Evolutionary conservation across 2,888 invertebrate species (phyloP), one percentile per base, ranked within the genome.

Genomic region (Apodemia mormo): DNA sequence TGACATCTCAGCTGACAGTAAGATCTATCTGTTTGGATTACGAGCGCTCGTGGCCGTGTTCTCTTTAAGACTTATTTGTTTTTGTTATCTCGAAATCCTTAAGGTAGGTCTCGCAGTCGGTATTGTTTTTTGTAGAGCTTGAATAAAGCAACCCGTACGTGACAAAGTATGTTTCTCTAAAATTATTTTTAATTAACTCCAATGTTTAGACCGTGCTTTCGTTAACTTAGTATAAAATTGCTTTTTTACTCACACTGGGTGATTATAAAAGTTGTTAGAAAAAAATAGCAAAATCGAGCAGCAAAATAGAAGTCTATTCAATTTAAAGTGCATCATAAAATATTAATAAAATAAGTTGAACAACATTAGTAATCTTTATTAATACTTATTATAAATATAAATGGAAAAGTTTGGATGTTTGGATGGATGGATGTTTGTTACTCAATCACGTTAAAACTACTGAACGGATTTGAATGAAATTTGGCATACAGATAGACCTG

Each of bases 21-120:
- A 86, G 83, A 85, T 82, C 82, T 82, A 88, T 88, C 82, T 88
- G 85, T 87, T 88, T 84, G 87, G 85, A 87, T 88, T 87, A 89
- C 84, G 83, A 82, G 83, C 82, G 80, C 78, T 83, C 82, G 82
- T 81, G 85, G 81, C 82, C 78, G 79, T 81, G 82, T 82, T 77
- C 80, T 79, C 77, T 76, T 78, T 78, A 78, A 72, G 68, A 76
- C 74, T 75, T 78, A 73, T 77, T 81, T 80, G 77, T 77, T 81
- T 83, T 83, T 85, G 76, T 83, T 81, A 79, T 82, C 82, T 80
- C 78, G 45, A 80, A 78, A 80, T 81, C 81, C 79, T 77, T 79
- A 76, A 78, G 76, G 76, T 76, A 81, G 79, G 77, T 77, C 79
- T 74, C 75, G 75, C 75, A 75, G 75, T 45, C 45, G 45, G 45